phyloP scores from a whole-genome alignment of 2,888 invertebrate genomes.

The Frankliniella fusca region DNA sequence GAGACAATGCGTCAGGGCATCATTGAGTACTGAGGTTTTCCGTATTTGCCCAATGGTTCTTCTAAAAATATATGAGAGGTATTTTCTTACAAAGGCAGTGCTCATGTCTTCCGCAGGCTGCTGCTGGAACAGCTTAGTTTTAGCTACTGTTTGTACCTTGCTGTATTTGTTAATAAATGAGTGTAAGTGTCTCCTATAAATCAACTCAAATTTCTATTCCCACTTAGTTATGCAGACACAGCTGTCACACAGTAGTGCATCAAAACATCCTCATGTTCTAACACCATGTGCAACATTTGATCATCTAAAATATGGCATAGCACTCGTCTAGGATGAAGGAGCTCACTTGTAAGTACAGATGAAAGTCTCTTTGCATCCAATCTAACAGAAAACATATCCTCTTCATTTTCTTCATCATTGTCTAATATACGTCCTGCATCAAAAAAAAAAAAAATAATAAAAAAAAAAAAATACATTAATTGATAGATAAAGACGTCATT shows the following conservation, averaged over 20 bases:
- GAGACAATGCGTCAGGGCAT: background rate
- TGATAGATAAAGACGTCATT: slow-evolving; percentile 36
- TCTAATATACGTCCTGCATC: slow-evolving; percentile 37
- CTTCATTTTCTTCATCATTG: slow-evolving; percentile 50
- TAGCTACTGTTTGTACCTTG: slow-evolving; percentile 21
- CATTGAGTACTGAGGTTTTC: background rate
- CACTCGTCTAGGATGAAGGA: slow-evolving; percentile 66
- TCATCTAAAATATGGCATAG: slow-evolving; percentile 73
- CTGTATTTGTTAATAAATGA: slow-evolving; percentile 19
- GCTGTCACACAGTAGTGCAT: slow-evolving; percentile 79
- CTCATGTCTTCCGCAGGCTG: slow-evolving; percentile 3
- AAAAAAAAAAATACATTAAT: background rate
- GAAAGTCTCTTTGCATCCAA: slow-evolving; percentile 77
- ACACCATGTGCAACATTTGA: slow-evolving; percentile 66
- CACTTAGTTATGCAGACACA: slow-evolving; percentile 46
- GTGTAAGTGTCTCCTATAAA: background rate
- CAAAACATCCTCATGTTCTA: slow-evolving; percentile 69
- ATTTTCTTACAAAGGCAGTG: background rate
- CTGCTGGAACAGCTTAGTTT: slow-evolving; percentile 14
- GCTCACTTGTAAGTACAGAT: slow-evolving; percentile 73
- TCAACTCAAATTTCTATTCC: background rate
- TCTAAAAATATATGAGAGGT: background rate
- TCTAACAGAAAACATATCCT: slow-evolving; percentile 49
- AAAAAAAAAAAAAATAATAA: background rate
- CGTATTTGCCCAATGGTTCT: background rate